phyloP scores from a whole-genome alignment of 30 jellyfish, hydroid and myxozoan genomes.

The Pelagia noctiluca region DNA sequence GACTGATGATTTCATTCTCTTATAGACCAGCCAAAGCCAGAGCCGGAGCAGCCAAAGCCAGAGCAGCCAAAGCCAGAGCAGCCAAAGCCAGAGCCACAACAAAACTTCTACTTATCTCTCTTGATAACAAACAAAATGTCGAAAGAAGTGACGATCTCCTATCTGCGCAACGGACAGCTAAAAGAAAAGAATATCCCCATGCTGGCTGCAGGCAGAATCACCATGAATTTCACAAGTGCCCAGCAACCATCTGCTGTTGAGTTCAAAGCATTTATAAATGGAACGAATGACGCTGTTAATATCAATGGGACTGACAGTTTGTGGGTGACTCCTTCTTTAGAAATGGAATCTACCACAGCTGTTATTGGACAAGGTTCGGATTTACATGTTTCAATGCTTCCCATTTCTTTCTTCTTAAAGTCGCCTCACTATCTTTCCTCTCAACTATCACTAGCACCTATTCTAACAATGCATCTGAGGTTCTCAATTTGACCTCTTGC shows the following conservation, averaged over 20 bases:
- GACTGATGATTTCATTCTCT: not conserved
- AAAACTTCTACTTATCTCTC: slow-evolving; percentile 40
- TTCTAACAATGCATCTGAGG: too few species aligned
- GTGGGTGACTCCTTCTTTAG: slow-evolving; percentile 49
- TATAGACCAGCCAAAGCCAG: not conserved
- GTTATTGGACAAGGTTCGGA: slow-evolving; percentile 21
- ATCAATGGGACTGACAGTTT: slow-evolving; percentile 56
- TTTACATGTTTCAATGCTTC: too few species aligned
- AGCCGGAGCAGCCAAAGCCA: not conserved
- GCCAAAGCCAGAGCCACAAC: too few species aligned
- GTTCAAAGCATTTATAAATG: slow-evolving; percentile 54
- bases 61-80: slow-evolving; percentile 22
- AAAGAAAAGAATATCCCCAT: slow-evolving; percentile 39
- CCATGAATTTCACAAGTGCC: slow-evolving; percentile 38
- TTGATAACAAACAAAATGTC: slow-evolving; percentile 30
- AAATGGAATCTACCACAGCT: slow-evolving; percentile 20
- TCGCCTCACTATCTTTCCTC: too few species aligned
- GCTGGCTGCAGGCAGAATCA: slow-evolving; percentile 13
- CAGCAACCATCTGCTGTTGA: slow-evolving; percentile 54
- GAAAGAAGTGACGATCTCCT: slow-evolving; percentile 34
- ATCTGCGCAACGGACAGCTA: slow-evolving; percentile 22
- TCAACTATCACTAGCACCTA: too few species aligned
- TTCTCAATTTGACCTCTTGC: too few species aligned
- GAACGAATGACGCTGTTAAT: slow-evolving; percentile 41
- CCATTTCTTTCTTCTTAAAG: too few species aligned